A percentile compares a stretch with the other conserved stretches of the same genome.
Conservation (phyloP, 2,113 vertebrate species). For the Spilogale gracilis region DNA sequence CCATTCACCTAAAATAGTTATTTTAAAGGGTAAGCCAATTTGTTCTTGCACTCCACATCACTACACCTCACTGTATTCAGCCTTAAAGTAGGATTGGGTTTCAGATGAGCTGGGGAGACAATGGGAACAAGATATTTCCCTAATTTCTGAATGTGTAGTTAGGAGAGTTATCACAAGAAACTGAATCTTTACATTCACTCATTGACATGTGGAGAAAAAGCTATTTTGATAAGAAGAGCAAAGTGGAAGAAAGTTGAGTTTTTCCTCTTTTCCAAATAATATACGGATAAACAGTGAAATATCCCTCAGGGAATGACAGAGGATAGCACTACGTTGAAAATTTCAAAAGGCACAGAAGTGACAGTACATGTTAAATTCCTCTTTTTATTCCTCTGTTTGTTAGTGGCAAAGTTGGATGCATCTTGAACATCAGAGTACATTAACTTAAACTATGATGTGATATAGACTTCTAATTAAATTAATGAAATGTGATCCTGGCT, state of each 20-base stretch:
- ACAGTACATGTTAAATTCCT: not conserved
- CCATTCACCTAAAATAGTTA: not conserved
- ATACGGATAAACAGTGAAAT: not conserved
- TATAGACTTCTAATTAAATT: not conserved
- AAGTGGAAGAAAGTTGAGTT: conserved; percentile 14
- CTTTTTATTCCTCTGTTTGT: not conserved
- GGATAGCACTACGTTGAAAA: not conserved
- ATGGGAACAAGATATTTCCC: not conserved
- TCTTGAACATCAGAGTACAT: not conserved
- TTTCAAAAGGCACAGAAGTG: not conserved
- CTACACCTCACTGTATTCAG: not conserved
- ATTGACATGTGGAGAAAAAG: not conserved
- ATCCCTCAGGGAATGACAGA: not conserved
- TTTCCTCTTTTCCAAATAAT: conserved; percentile 15
- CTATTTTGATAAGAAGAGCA: not conserved
- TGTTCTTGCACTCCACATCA: not conserved
- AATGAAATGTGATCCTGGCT: not conserved
- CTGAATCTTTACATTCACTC: not conserved
- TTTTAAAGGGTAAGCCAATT: not conserved
- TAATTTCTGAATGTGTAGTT: not conserved
- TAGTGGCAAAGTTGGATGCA: not conserved
- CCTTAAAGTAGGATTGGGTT: not conserved
- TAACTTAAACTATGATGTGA: not conserved
- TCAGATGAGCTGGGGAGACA: not conserved
- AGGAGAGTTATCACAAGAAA: not conserved